A percentile compares a stretch with the other conserved stretches of the same genome.
These are phyloP conservation scores for Nixonia krombeini DNA, from an alignment of 1,140 invertebrate species.

Conservation along the genomic window DNA sequence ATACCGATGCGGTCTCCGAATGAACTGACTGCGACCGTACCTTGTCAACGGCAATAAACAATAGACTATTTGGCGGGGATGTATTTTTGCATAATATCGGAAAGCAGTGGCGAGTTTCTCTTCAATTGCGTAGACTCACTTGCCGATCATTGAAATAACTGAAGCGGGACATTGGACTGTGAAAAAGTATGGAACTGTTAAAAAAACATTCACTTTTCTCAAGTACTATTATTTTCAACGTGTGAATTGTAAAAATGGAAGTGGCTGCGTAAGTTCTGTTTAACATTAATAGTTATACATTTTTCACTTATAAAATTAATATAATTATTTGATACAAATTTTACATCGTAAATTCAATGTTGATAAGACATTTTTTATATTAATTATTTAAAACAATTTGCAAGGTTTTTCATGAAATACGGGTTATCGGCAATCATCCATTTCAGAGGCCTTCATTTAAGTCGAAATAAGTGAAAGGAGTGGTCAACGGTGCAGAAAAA, in stretches of 20 bases:
- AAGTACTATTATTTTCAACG: slow-evolving; percentile 11
- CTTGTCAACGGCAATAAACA: slow-evolving; percentile 53
- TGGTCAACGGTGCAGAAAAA: slow-evolving; percentile 28
- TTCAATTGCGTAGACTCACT: slow-evolving; percentile 63
- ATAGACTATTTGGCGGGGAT: slow-evolving; percentile 53
- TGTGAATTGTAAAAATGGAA: no score
- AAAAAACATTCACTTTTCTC: slow-evolving; percentile 10
- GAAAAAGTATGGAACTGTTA: slow-evolving; percentile 22
- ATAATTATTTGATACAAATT: neutral
- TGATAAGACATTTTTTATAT: neutral
- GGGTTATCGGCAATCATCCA: slow-evolving; percentile 22
- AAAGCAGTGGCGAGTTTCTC: slow-evolving; percentile 70
- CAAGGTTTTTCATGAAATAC: slow-evolving; percentile 6
- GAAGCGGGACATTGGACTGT: slow-evolving; percentile 59
- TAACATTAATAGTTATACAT: neutral
- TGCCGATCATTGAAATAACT: slow-evolving; percentile 66
- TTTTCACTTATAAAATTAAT: neutral
- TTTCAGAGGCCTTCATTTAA: slow-evolving; percentile 21
- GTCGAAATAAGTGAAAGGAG: slow-evolving; percentile 35
- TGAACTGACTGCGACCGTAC: slow-evolving; percentile 38
- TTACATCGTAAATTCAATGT: neutral
- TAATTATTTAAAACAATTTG: slow-evolving; percentile 5
- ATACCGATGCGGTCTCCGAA: slow-evolving; percentile 2
- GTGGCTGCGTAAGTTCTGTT: neutral
- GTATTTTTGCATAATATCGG: slow-evolving; percentile 70